These are phyloP conservation scores for Yponomeuta cagnagella DNA, from an alignment of 2,888 invertebrate genomes.

Conservation along the genomic window DNA sequence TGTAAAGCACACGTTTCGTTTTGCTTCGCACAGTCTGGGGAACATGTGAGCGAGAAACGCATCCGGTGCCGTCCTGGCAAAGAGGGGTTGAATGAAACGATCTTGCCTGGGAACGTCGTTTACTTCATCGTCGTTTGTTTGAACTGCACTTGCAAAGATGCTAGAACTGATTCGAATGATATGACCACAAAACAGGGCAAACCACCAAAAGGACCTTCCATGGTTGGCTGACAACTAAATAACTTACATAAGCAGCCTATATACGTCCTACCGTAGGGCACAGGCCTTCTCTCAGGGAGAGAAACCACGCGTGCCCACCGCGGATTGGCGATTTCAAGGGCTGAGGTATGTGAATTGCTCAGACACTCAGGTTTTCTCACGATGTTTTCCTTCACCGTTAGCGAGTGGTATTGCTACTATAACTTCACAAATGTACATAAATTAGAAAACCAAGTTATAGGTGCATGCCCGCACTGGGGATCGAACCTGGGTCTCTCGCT, in stretches of 20 bases:
- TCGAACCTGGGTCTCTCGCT: too few species aligned
- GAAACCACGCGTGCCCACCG: too few species aligned
- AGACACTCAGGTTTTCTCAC: too few species aligned
- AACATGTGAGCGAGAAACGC: constrained; percentile 61
- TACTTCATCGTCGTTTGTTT: constrained; percentile 49
- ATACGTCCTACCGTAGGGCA: too few species aligned
- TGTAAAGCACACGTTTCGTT: constrained; percentile 53
- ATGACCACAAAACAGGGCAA: not conserved
- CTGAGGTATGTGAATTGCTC: too few species aligned
- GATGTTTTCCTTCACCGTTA: too few species aligned
- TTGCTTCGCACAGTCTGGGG: constrained; percentile 51
- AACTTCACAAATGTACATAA: too few species aligned
- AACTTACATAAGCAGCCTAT: not conserved
- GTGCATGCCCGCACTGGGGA: too few species aligned
- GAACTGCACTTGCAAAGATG: constrained; percentile 15
- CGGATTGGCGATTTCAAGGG: too few species aligned
- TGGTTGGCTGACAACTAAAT: not conserved
- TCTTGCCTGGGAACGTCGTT: constrained; percentile 33
- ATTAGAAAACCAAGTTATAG: too few species aligned
- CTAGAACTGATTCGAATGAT: not conserved
- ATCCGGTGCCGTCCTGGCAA: constrained; percentile 55
- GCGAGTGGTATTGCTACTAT: too few species aligned
- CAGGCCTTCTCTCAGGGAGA: too few species aligned
- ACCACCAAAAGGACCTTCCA: not conserved
- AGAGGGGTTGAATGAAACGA: constrained; percentile 29